Percentiles rank a stretch among this genome's conserved stretches.
phyloP scores from a whole-genome alignment of 2,888 invertebrate species.

The Eurois occulta region DNA sequence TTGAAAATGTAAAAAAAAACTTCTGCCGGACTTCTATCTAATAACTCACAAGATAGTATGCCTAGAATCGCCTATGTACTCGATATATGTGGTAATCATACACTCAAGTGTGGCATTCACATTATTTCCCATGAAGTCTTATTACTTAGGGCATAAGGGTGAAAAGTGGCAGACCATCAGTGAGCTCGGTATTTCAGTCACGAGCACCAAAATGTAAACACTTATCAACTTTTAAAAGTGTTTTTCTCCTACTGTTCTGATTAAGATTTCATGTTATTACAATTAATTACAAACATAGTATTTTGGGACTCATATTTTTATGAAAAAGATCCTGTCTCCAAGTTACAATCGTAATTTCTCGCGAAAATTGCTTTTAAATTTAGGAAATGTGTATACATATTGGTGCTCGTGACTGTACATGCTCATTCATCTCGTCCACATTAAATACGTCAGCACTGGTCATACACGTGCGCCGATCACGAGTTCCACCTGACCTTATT shows the following conservation, averaged over 20 bases:
- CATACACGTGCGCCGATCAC: constrained; percentile 16
- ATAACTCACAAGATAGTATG: not conserved
- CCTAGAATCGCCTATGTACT: not conserved
- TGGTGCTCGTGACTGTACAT: too few relatives aligned
- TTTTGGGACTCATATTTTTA: too few relatives aligned
- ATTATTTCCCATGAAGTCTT: not conserved
- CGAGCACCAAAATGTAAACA: too few relatives aligned
- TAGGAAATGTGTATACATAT: too few relatives aligned
- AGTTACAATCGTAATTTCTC: too few relatives aligned
- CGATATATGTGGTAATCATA: not conserved
- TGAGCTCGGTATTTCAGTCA: not conserved
- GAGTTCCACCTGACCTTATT: constrained; percentile 7
- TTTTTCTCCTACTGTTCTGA: too few relatives aligned
- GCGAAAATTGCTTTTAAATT: too few relatives aligned
- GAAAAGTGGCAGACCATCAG: too few relatives aligned
- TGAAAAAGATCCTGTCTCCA: too few relatives aligned
- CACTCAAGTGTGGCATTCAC: not conserved
- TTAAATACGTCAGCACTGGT: constrained; percentile 6
- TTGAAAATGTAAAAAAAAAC: not conserved
- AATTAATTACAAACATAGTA: too few relatives aligned
- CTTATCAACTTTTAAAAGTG: too few relatives aligned
- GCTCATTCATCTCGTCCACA: not conserved
- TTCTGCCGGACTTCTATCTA: not conserved
- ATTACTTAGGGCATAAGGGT: not conserved
- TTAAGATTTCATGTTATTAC: too few relatives aligned